phyloP scores from a whole-genome alignment of 2,888 invertebrate species.

The Branchipolynoe longqiensis region DNA sequence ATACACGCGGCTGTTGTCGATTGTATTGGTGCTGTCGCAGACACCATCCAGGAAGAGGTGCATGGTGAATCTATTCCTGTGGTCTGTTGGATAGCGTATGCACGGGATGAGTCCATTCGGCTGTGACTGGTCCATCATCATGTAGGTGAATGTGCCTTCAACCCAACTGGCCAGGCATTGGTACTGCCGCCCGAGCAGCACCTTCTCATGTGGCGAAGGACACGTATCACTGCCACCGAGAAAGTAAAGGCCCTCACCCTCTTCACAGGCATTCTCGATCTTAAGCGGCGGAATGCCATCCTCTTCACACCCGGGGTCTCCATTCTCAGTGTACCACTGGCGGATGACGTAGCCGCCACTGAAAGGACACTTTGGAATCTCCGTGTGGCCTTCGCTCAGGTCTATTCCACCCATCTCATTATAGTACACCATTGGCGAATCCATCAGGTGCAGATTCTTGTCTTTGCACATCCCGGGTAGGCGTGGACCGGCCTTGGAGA shows the following conservation, averaged over 20 bases:
- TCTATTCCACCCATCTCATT: slow-evolving; percentile 17
- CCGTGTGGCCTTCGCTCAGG: slow-evolving; percentile 12
- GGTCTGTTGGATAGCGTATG: background rate
- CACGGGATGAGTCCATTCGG: slow-evolving; percentile 29
- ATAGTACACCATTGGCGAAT: slow-evolving; percentile 39
- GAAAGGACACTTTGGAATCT: slow-evolving; percentile 26
- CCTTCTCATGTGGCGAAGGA: slow-evolving; percentile 30
- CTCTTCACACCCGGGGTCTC: slow-evolving; percentile 4
- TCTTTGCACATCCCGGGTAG: slow-evolving; percentile 11
- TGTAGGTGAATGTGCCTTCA: slow-evolving; percentile 6
- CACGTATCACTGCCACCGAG: background rate
- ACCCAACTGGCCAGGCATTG: slow-evolving; percentile 28
- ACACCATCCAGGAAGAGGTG: slow-evolving; percentile 41
- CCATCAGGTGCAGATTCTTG: background rate
- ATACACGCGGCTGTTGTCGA: slow-evolving; percentile 9
- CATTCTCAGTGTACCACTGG: background rate
- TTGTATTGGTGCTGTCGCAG: slow-evolving; percentile 12
- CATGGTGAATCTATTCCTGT: background rate
- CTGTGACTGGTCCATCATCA: slow-evolving; percentile 1
- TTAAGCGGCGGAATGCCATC: slow-evolving; percentile 39
- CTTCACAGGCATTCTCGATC: slow-evolving; percentile 37
- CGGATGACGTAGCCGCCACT: slow-evolving; percentile 13
- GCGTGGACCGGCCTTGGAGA: background rate
- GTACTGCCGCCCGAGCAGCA: slow-evolving; percentile 19
- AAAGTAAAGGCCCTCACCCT: slow-evolving; percentile 32